These are phyloP conservation scores for Pygoscelis adeliae DNA, from an alignment of 2,113 vertebrate genomes.

Conservation along the genomic window DNA sequence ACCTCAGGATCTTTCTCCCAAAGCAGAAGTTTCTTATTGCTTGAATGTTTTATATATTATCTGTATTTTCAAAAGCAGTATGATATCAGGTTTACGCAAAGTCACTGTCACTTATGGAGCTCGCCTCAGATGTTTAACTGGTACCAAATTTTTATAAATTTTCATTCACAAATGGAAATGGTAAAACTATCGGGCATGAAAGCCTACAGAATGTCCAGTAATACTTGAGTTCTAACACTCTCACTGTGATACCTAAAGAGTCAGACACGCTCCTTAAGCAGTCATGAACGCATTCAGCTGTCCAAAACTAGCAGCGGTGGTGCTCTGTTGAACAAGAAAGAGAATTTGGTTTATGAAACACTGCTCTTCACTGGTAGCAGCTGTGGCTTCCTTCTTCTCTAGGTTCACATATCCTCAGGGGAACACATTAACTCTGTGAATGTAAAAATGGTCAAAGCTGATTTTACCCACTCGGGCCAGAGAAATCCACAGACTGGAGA, in stretches of 20 bases:
- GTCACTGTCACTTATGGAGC: not conserved
- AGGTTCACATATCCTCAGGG: not conserved
- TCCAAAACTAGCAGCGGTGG: not conserved
- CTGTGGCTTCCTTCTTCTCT: not conserved
- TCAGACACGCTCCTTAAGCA: not conserved
- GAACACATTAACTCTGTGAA: not conserved
- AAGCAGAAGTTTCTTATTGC: not conserved
- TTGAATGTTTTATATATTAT: not conserved
- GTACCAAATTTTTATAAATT: not conserved
- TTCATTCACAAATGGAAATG: not conserved
- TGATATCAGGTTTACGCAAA: not conserved
- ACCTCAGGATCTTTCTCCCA: not conserved
- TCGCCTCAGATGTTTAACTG: not conserved
- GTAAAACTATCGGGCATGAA: not conserved
- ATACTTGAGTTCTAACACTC: not conserved
- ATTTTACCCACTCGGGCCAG: not conserved
- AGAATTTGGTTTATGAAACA: not conserved
- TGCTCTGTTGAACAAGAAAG: not conserved
- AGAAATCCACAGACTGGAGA: not conserved
- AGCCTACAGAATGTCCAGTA: not conserved
- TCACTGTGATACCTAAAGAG: not conserved
- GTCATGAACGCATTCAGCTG: not conserved
- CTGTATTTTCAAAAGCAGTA: not conserved
- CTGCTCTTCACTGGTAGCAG: not conserved
- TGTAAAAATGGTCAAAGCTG: not conserved